Evolutionary conservation across 2,113 vertebrate species (phyloP), one percentile per base, ranked within the genome.

Genomic region (Heterocephalus glaber): DNA sequence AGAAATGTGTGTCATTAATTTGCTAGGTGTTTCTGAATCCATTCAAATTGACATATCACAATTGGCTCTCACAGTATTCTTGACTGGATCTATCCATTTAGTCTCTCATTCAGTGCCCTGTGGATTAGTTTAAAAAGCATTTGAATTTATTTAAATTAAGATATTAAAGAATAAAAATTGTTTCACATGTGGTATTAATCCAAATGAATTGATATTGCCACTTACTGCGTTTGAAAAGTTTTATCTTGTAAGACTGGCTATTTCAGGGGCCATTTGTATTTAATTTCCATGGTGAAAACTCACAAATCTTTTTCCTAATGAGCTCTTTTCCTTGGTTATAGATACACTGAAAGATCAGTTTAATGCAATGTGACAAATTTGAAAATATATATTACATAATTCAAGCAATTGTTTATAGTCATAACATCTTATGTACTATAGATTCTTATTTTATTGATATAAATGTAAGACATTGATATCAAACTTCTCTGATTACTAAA

Each of bases 281-380:
- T 74, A 38, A 80, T 97, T 96, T 89, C 63, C 66, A 89, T 83
- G 86, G 56, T 86, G 35, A 94, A 95, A 96, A 63, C 38, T 83
- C 41, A 63, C 38, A 95, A 92, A 38, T 61, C 8, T 86, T n/a
- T 13, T 95, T 6, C 38, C 10, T 76, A 66, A 28, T 61, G 28
- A 84, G 82, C 24, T 0, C 12, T 93, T 52, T 30, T 72, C 11
- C 33, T 95, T 92, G 65, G 24, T 90, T 52, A 33, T 79, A 17
- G 52, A 70, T 52, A 86, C 81, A 86, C 11, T 91, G 30, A 86
- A 94, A 66, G 56, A 22, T 63, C 26, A 63, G 19, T 12, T 92
- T 74, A 81, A 24, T 82, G 3, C 47, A 66, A 82, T 28, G 54
- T 13, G 2, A 87, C 70, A 41, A 81, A 95, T 1, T 79, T 49